Evolutionary conservation across 2,888 invertebrate species (phyloP), one percentile per base, ranked within the genome.

Genomic region (Kuschelorhynchus macadamiae): DNA sequence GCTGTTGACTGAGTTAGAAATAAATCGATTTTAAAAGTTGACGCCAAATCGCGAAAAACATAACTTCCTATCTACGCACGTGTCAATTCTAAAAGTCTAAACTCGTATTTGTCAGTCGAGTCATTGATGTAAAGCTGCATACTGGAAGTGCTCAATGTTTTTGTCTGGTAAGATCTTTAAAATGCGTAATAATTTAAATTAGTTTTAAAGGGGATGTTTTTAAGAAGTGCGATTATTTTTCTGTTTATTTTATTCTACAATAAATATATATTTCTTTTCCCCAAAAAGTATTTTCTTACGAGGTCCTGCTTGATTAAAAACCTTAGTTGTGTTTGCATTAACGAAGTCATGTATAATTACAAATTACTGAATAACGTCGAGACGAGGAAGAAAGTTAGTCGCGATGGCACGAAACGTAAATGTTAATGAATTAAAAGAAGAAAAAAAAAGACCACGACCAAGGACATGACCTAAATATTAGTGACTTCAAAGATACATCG

Each of bases 371-470:
- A 41, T 36, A 61, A 61, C 52, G 20, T 44, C 53, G 17, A 36
- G 14, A 30, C 53, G 62, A 33, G 55, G 30, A 70, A 69, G 66
- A 67, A 66, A 71, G 67, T 67, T 67, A 69, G 69, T 70, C 67
- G 69, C 69, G 63, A 63, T 65, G 67, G 72, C 68, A 66, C 65
- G 55, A 67, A 70, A 67, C 69, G 18, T 44, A 18, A 44, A 44
- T 11, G 17, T 20, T 18, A 44, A 44, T 44, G 44, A 44, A 44
- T 44, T 44, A 16, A 20, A 44, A 44, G 20, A 11, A 44, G 16
- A 18, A 44, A 44, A 18, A n/a, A 18, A 42, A 14, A n/a, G n/a
- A n/a, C n/a, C n/a, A n/a, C n/a, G n/a, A n/a, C n/a, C n/a, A n/a
- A n/a, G 25, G 7, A 25, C 7, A 18, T 44, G 11, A 44, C 44